Percentiles rank a stretch among this genome's conserved stretches.
phyloP scores from a whole-genome alignment of 2,113 vertebrate species.

The Phaethon lepturus region DNA sequence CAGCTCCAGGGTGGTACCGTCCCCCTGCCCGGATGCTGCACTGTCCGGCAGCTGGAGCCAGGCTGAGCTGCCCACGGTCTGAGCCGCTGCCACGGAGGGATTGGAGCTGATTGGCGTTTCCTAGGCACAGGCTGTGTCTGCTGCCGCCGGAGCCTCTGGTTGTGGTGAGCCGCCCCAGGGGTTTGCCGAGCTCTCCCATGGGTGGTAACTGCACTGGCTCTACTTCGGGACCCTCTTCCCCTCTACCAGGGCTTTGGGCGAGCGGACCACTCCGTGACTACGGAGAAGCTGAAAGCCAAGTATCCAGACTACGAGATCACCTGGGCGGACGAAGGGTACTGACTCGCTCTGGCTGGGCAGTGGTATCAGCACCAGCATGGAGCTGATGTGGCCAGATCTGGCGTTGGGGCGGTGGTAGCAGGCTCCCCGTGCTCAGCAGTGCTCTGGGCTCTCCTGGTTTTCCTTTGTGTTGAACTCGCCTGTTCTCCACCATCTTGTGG shows the following conservation, averaged over 20 bases:
- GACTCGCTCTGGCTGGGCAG: background rate
- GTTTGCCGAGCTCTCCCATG: accelerated
- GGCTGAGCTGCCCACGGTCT: accelerated
- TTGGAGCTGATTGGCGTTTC: accelerated
- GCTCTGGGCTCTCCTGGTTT: background rate
- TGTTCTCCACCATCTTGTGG: accelerated
- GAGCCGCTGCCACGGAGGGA: accelerated
- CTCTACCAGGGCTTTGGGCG: conserved; percentile 88
- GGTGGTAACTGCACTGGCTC: accelerated
- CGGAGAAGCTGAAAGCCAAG: conserved; percentile 85
- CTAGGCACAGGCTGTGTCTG: too few relatives aligned
- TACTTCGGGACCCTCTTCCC: background rate
- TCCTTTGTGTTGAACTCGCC: background rate
- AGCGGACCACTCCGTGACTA: conserved; percentile 87
- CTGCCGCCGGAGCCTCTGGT: background rate
- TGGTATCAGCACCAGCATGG: background rate
- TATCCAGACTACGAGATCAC: conserved; percentile 91
- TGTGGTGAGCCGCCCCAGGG: background rate
- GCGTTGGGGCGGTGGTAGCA: accelerated
- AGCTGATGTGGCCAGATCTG: accelerated
- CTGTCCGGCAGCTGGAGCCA: background rate
- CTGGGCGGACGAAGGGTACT: conserved; percentile 94
- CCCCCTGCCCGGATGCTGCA: accelerated
- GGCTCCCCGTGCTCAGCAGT: accelerated
- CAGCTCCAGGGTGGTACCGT: background rate